Percentiles rank a stretch among this genome's conserved stretches.
Conservation (phyloP, 2,888 invertebrate genomes). For the Nowickia ferox region DNA sequence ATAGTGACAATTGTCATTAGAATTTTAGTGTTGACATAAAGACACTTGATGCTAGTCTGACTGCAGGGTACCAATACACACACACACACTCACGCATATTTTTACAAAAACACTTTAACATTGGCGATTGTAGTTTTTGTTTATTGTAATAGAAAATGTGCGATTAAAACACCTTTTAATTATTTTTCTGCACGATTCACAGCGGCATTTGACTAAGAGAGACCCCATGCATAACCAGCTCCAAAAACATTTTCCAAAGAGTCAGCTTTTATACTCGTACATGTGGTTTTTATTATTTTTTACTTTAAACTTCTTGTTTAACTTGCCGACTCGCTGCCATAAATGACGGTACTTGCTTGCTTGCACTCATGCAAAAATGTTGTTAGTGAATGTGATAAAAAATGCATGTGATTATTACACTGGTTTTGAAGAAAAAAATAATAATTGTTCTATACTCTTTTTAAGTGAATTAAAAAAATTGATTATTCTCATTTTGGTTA, state of each 20-base stretch:
- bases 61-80: not conserved
- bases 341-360: conserved; percentile 21
- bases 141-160: conserved; percentile 76
- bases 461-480: too few species aligned
- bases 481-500: too few species aligned
- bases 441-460: not conserved
- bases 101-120: not conserved
- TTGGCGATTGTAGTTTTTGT: conserved; percentile 5
- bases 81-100: not conserved
- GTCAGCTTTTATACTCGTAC: conserved; percentile 23
- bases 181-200: conserved; percentile 76
- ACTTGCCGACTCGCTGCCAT: conserved; percentile 1
- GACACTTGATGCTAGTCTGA: too few species aligned
- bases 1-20: too few species aligned
- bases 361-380: conserved; percentile 13
- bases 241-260: conserved; percentile 20
- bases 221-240: conserved; percentile 37
- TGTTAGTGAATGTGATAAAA: conserved; percentile 25
- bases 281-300: not conserved
- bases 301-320: conserved; percentile 26
- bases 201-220: conserved; percentile 59
- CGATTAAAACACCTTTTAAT: conserved; percentile 83
- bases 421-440: not conserved
- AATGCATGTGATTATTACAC: conserved; percentile 41
- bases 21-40: too few species aligned